These are phyloP conservation scores for Melitaea cinxia DNA, from an alignment of 1,140 invertebrate species.

Conservation along the genomic window DNA sequence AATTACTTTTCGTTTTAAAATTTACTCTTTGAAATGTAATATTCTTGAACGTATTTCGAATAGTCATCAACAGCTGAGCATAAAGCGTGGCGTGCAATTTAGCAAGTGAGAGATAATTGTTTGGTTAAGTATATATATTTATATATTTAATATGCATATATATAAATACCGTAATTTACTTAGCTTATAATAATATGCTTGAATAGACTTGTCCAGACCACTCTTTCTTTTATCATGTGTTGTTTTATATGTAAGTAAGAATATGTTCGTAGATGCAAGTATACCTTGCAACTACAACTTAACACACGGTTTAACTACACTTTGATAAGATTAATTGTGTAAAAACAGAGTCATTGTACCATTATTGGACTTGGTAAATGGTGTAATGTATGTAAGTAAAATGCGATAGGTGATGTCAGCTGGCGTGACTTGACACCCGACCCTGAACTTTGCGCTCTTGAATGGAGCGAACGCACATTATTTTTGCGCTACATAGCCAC, in stretches of 20 bases:
- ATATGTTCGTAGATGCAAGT: slow-evolving; percentile 12
- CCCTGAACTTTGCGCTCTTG: slow-evolving; percentile 51
- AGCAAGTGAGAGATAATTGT: no score
- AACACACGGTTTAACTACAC: slow-evolving; percentile 11
- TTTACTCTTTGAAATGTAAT: no score
- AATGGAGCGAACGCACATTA: slow-evolving; percentile 57
- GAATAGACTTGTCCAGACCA: background rate
- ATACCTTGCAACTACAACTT: no score
- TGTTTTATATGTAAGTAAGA: background rate
- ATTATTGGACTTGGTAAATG: slow-evolving; percentile 22
- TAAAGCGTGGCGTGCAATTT: no score
- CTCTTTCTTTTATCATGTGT: background rate
- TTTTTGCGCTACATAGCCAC: slow-evolving; percentile 27
- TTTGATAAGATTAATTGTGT: slow-evolving; percentile 29
- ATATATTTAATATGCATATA: no score
- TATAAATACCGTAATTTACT: background rate
- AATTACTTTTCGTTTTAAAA: background rate
- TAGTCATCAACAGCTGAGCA: no score
- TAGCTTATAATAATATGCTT: background rate
- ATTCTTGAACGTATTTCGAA: no score
- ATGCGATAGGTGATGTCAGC: slow-evolving; percentile 48
- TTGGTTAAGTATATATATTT: no score
- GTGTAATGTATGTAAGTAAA: slow-evolving; percentile 39
- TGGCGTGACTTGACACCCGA: slow-evolving; percentile 51
- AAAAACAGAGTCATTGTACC: slow-evolving; percentile 22